Conservation (phyloP, 2,888 invertebrate genomes). For the Tetranychus truncatus region DNA sequence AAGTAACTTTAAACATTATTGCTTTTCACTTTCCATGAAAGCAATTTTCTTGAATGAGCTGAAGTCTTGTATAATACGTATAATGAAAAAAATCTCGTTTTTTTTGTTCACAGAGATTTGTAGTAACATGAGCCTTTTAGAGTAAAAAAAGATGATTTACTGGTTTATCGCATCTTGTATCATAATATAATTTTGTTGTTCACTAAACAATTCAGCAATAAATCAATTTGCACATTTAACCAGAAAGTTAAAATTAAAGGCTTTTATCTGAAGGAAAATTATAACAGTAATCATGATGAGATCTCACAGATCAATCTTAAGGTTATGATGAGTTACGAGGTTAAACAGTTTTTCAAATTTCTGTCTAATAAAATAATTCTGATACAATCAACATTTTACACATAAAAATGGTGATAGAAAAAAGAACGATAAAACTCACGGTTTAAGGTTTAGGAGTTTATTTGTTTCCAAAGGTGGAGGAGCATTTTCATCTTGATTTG, state of each 20-base stretch:
- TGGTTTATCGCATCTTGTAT: not conserved
- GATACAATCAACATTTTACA: too few species aligned
- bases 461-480: not conserved
- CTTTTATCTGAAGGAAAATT: too few species aligned
- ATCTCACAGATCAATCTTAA: too few species aligned
- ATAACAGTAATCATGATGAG: too few species aligned
- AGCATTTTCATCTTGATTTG: slow-evolving; percentile 4
- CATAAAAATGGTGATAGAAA: not conserved
- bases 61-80: too few species aligned
- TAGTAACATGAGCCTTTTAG: not conserved
- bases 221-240: not conserved
- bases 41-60: too few species aligned
- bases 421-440: slow-evolving; percentile 4
- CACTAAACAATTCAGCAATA: not conserved
- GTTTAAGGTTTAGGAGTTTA: slow-evolving; percentile 9
- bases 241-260: too few species aligned
- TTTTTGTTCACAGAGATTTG: not conserved
- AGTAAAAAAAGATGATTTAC: not conserved
- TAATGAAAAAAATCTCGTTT: not conserved
- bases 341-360: too few species aligned
- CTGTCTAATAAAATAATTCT: too few species aligned
- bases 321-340: too few species aligned
- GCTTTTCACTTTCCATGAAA: too few species aligned
- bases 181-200: not conserved
- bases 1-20: too few species aligned